Evolutionary conservation across 2,797 vertebrate species (phyloP).

Genomic region (Pipistrellus kuhlii): DNA sequence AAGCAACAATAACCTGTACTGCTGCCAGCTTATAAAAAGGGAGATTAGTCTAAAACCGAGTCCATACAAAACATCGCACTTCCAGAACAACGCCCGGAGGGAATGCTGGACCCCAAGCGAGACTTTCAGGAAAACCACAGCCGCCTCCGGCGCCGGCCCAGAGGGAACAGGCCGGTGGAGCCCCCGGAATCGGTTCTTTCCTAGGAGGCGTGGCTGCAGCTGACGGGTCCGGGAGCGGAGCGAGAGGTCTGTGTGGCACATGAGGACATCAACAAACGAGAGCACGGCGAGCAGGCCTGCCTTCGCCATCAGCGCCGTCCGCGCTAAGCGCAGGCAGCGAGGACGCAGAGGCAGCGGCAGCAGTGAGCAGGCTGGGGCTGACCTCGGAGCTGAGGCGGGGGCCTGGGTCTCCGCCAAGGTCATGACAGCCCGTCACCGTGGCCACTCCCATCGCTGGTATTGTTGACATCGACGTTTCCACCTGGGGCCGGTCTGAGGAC

Average conservation of each 20-base stretch:
- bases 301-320: background rate
- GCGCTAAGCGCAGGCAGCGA: background rate
- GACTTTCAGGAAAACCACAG: background rate
- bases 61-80: background rate
- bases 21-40: conserved; percentile 3
- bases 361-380: background rate
- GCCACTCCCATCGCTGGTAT: background rate
- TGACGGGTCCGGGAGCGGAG: no score
- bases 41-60: background rate
- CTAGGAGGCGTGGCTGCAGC: no score
- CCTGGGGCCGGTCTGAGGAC: background rate
- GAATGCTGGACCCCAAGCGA: background rate
- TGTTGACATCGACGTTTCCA: background rate
- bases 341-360: background rate
- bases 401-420: background rate
- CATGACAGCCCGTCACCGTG: background rate
- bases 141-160: background rate
- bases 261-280: background rate
- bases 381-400: background rate
- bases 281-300: no score
- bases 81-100: background rate
- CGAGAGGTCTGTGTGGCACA: no score
- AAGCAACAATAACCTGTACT: conserved; percentile 47
- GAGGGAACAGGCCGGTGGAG: background rate
- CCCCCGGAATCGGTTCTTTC: background rate